Evolutionary conservation across 2,888 invertebrate genomes (phyloP), one percentile per base, ranked within the genome.

Genomic region (Phalangium opilio): DNA sequence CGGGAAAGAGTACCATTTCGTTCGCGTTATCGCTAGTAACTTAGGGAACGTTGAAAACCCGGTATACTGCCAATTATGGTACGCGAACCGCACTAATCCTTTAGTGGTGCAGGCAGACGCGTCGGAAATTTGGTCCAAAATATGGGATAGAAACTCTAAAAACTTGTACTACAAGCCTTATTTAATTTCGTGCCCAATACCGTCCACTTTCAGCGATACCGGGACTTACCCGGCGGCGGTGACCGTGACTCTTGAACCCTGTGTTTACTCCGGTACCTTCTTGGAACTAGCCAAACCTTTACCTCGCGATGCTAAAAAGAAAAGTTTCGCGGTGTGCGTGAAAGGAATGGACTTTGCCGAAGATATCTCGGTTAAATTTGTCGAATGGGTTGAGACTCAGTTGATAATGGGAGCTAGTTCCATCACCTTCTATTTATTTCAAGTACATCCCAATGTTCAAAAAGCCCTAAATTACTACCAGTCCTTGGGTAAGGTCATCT

Each of bases 351-450:
- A 75, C 57, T 81, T 79, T 49, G 52, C 56, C 21, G 50, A 85
- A 61, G 90, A 91, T 66, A 68, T 89, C 2, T 86, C 86, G 1
- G 81, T 83, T 15, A 74, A 86, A 3, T 70, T 93, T 18, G 79
- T 91, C 43, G 91, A 93, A 67, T 93, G 93, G 93, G 81, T 93
- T 59, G 90, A 91, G 65, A 71, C 87, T 52, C 70, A 90, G 35
- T 76, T 77, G 21, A 70, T 87, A 34, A 71, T 93, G 40, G 93
- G 91, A 3, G 90, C 87, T 0, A 83, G 87, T 61, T 85, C 85
- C 63, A 78, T 90, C 27, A 86, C 81, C 67, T 80, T 91, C 63
- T 93, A 91, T 67, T 79, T 86, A 62, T 73, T 86, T 51, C 67
- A 65, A 45, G 66, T 90, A 14, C 89, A 91, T 65, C 82, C 85